Evolutionary conservation across 1,140 invertebrate species (phyloP).

Genomic region (Hetaerina americana): DNA sequence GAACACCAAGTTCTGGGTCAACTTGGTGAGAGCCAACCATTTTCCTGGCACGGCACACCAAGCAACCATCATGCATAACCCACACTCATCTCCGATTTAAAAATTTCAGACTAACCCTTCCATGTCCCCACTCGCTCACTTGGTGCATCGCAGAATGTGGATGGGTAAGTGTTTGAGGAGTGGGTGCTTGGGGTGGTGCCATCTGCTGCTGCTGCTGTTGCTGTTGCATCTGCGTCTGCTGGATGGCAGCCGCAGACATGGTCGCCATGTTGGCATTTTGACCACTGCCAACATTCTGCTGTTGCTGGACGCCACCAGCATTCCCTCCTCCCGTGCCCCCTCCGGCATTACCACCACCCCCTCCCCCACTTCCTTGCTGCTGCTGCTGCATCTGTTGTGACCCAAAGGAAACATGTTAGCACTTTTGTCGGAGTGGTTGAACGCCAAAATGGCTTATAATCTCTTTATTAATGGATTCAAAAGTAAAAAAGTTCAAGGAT

Average conservation of each 20-base stretch:
- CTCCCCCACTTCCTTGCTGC: neutral
- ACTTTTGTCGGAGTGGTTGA: no score
- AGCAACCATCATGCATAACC: no score
- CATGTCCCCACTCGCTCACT: neutral
- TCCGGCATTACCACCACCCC: neutral
- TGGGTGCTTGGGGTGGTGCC: neutral
- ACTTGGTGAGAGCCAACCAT: no score
- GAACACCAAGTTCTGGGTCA: no score
- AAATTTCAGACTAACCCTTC: neutral
- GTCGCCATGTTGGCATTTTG: neutral
- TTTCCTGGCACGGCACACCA: no score
- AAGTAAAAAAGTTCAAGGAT: no score
- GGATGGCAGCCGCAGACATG: neutral
- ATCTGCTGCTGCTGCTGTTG: neutral
- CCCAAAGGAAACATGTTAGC: no score
- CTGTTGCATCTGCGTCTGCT: neutral
- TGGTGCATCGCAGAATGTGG: neutral
- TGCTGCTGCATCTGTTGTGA: neutral
- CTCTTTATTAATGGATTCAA: no score
- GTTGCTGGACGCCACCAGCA: neutral
- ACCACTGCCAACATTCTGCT: neutral
- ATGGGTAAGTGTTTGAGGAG: neutral
- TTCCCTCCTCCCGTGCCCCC: neutral
- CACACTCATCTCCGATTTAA: no score
- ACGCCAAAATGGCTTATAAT: no score